Percentiles rank a stretch among this genome's conserved stretches.
phyloP scores from a whole-genome alignment of 1,140 invertebrate species.

The Drosophila serrata region DNA sequence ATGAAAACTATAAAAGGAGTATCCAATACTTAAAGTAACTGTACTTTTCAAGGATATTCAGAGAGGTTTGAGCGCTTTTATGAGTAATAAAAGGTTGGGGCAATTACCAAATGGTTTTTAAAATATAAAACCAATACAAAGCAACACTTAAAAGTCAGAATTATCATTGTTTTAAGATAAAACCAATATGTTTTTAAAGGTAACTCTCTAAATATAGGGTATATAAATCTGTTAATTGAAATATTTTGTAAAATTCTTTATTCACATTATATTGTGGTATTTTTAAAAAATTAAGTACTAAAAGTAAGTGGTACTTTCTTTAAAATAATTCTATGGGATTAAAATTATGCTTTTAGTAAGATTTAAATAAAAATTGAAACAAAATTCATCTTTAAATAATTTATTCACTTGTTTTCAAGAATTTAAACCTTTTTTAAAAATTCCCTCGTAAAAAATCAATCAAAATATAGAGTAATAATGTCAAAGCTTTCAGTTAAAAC shows the following conservation, averaged over 20 bases:
- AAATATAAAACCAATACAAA: not conserved
- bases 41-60: not conserved
- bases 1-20: not conserved
- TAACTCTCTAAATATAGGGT: too few species aligned
- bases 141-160: not conserved
- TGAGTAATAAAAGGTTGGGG: not conserved
- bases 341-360: too few species aligned
- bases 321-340: too few species aligned
- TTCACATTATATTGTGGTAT: too few species aligned
- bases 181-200: not conserved
- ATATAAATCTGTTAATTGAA: too few species aligned
- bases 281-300: not conserved
- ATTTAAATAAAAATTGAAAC: not conserved
- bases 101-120: not conserved
- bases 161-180: not conserved
- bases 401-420: not conserved
- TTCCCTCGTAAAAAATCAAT: not conserved
- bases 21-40: not conserved
- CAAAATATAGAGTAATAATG: not conserved
- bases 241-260: too few species aligned
- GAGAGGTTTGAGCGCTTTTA: not conserved
- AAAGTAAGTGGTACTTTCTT: too few species aligned
- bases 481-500: not conserved
- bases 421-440: not conserved
- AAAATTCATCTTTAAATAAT: too few species aligned